Evolutionary conservation across 2,113 vertebrate genomes (phyloP).

Genomic region (Astatoreochromis straeleni): DNA sequence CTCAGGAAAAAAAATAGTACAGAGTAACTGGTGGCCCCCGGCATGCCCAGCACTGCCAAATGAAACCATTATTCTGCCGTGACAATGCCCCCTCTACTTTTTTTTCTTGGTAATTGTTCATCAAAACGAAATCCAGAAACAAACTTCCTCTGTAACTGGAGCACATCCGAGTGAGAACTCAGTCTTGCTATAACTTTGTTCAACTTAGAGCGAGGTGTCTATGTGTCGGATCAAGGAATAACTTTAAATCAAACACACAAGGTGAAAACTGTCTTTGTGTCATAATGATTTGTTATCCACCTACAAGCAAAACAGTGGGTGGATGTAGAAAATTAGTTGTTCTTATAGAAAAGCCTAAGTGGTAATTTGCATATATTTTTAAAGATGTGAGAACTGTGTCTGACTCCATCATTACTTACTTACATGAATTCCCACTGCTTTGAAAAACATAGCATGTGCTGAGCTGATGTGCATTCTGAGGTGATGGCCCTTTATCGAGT

Average conservation of each 20-base stretch:
- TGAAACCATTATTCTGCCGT: constrained; percentile 40
- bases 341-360: neutral
- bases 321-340: neutral
- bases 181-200: neutral
- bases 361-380: neutral
- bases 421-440: neutral
- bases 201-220: neutral
- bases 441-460: neutral
- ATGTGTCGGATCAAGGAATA: neutral
- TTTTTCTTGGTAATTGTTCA: constrained; percentile 1
- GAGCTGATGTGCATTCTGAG: neutral
- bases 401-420: neutral
- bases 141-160: neutral
- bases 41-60: neutral
- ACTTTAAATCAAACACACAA: neutral
- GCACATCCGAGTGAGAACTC: neutral
- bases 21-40: neutral
- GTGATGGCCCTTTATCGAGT: neutral
- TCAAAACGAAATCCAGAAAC: constrained; percentile 14
- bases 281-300: neutral
- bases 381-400: neutral
- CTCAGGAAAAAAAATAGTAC: neutral
- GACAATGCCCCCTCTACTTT: constrained; percentile 8
- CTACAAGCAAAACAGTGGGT: constrained; percentile 6
- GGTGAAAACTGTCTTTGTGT: neutral